phyloP scores from a whole-genome alignment of 2,797 vertebrate genomes.

The Tinamus major region DNA sequence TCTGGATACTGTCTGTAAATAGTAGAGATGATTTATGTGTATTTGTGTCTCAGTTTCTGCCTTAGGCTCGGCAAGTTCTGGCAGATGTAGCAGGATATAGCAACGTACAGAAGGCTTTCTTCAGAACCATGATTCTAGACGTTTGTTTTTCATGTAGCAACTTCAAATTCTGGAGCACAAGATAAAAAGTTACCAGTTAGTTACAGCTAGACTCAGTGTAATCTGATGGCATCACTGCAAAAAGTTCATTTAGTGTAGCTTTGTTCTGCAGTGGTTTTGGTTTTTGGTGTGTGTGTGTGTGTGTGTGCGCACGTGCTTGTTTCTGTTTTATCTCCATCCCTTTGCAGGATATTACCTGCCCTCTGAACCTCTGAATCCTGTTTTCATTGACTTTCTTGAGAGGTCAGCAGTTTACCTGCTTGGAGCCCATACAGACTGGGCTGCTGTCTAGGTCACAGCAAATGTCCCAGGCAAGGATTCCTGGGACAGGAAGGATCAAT shows the following conservation, averaged over 20 bases:
- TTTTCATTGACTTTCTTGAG: not conserved
- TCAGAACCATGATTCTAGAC: not conserved
- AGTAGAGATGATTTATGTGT: not conserved
- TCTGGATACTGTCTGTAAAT: not conserved
- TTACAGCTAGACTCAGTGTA: not conserved
- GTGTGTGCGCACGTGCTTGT: too few relatives aligned
- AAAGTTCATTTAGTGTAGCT: not conserved
- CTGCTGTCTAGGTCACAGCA: not conserved
- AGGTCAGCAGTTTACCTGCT: not conserved
- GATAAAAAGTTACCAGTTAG: not conserved
- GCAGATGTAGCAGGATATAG: not conserved
- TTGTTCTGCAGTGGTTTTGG: not conserved
- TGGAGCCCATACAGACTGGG: not conserved
- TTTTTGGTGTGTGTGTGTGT: too few relatives aligned
- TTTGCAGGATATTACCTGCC: not conserved
- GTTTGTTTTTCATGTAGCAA: not conserved
- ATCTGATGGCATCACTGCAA: not conserved
- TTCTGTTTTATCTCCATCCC: not conserved
- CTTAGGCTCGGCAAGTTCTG: not conserved
- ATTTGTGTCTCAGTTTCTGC: not conserved
- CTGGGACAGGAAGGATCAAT: rapidly evolving
- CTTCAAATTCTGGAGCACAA: not conserved
- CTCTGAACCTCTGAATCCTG: not conserved
- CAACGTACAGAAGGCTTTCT: constrained; percentile 20
- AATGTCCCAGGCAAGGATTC: not conserved